A percentile compares a stretch with the other conserved stretches of the same genome.
Conservation (phyloP, 2,888 invertebrate genomes). For the Diloba caeruleocephala region DNA sequence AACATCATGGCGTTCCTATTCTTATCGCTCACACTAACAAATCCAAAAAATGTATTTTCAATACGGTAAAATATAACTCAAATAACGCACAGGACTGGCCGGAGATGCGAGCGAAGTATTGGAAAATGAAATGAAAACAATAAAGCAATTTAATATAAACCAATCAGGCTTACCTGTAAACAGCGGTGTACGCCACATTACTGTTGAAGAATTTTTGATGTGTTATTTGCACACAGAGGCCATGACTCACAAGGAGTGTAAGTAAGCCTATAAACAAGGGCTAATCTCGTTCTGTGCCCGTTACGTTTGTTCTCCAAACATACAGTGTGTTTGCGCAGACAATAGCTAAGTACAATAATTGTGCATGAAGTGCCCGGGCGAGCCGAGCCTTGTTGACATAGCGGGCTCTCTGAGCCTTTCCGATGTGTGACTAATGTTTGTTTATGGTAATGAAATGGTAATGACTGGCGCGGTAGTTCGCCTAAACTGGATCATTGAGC, state of each 20-base stretch:
- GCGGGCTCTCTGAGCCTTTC: constrained; percentile 81
- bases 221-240: constrained; percentile 20
- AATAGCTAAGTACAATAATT: constrained; percentile 87
- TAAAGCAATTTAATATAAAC: constrained; percentile 14
- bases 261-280: constrained; percentile 76
- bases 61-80: background rate
- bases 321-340: constrained; percentile 78
- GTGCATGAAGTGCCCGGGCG: constrained; percentile 77
- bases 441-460: constrained; percentile 87
- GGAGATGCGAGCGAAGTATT: constrained; percentile 4
- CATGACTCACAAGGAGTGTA: constrained; percentile 54
- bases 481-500: constrained; percentile 83
- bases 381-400: constrained; percentile 78
- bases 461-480: constrained; percentile 74
- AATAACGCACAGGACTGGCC: constrained; percentile 8
- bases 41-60: constrained; percentile 5
- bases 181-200: constrained; percentile 4
- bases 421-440: constrained; percentile 85
- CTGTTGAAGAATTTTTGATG: constrained; percentile 11
- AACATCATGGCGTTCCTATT: background rate
- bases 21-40: background rate
- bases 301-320: constrained; percentile 84
- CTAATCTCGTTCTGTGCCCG: constrained; percentile 83
- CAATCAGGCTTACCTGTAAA: constrained; percentile 26
- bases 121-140: constrained; percentile 17